Conservation (phyloP, 2,888 invertebrate species). For the Neria commutata region DNA sequence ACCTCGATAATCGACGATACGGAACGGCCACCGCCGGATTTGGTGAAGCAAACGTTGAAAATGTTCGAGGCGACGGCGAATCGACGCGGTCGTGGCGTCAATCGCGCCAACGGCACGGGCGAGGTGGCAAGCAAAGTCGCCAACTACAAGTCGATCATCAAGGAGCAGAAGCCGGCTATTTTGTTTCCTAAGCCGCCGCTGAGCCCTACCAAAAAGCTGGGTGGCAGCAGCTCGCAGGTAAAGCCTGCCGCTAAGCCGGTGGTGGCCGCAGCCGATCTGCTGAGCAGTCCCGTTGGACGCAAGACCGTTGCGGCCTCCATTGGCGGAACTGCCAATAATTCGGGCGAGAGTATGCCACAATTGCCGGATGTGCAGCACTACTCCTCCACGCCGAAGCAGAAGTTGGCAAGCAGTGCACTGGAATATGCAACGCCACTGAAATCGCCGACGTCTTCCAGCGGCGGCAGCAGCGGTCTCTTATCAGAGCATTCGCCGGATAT, state of each 20-base stretch:
- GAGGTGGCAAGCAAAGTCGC: constrained; percentile 72
- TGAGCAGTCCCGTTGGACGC: constrained; percentile 36
- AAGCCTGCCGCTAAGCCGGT: constrained; percentile 30
- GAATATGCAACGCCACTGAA: not conserved
- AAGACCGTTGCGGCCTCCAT: constrained; percentile 26
- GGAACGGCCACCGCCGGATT: constrained; percentile 86
- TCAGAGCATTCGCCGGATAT: constrained; percentile 63
- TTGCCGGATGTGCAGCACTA: constrained; percentile 27
- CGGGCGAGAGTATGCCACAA: constrained; percentile 10
- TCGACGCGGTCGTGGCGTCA: constrained; percentile 61
- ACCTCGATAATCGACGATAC: constrained; percentile 72
- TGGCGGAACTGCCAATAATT: constrained; percentile 6
- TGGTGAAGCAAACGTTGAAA: constrained; percentile 83
- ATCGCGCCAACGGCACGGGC: constrained; percentile 58
- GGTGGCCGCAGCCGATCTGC: constrained; percentile 31
- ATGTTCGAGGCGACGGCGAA: constrained; percentile 79
- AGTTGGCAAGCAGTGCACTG: constrained; percentile 15
- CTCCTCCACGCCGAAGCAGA: constrained; percentile 32
- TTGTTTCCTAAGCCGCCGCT: constrained; percentile 64
- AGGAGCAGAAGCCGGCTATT: constrained; percentile 65
- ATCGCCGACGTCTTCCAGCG: constrained; percentile 1
- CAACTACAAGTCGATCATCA: constrained; percentile 69
- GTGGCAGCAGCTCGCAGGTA: constrained; percentile 10
- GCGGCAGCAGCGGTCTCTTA: constrained; percentile 9
- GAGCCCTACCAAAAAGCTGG: constrained; percentile 46